Percentiles rank a stretch among this genome's conserved stretches.
phyloP scores from a whole-genome alignment of 2,113 vertebrate genomes.

The Passerina amoena region DNA sequence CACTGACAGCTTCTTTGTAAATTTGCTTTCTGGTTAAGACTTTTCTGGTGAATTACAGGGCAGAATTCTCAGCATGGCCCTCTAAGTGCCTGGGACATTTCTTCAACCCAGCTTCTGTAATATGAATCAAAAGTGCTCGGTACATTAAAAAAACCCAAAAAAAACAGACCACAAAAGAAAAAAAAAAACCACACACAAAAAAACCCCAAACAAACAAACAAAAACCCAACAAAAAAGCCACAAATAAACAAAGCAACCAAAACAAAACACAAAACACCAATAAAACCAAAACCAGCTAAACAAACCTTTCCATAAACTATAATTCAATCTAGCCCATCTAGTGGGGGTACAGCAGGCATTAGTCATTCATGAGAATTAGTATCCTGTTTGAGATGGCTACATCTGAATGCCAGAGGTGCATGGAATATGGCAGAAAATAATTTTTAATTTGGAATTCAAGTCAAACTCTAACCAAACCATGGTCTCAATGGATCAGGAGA shows the following conservation, averaged over 20 bases:
- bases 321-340: neutral
- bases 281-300: neutral
- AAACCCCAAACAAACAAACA: neutral
- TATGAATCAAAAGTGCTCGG: neutral
- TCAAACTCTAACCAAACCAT: neutral
- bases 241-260: neutral
- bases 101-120: neutral
- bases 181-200: neutral
- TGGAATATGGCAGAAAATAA: neutral
- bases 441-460: neutral
- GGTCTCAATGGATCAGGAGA: neutral
- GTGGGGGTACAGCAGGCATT: accelerated
- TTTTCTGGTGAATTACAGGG: neutral
- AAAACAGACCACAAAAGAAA: neutral
- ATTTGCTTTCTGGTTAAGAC: neutral
- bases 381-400: neutral
- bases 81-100: neutral
- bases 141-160: neutral
- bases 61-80: neutral
- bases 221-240: neutral
- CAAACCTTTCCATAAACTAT: neutral
- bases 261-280: neutral
- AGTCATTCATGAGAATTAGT: neutral
- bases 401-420: neutral
- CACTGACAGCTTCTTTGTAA: neutral